A percentile compares a stretch with the other conserved stretches of the same genome.
These are phyloP conservation scores for Eolophus roseicapilla DNA, from an alignment of 2,113 vertebrate species.

Conservation along the genomic window DNA sequence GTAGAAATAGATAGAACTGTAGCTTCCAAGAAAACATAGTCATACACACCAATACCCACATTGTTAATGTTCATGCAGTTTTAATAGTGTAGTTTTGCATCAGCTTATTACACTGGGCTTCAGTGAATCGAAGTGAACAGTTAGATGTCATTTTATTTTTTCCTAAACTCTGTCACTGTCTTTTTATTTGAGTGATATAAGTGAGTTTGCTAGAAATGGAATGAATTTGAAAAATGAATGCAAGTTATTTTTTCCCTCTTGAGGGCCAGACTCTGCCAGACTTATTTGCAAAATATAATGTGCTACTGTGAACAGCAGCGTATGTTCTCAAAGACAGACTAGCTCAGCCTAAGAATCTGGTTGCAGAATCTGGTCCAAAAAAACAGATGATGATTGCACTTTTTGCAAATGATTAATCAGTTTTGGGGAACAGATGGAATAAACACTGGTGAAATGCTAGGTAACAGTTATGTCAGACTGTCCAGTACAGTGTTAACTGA, in stretches of 20 bases:
- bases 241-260: not conserved
- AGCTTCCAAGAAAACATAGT: not conserved
- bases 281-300: not conserved
- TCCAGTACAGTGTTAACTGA: not conserved
- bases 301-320: not conserved
- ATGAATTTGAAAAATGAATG: not conserved
- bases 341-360: not conserved
- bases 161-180: not conserved
- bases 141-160: not conserved
- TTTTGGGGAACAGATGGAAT: not conserved
- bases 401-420: not conserved
- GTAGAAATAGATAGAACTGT: not conserved
- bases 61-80: not conserved
- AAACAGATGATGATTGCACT: not conserved
- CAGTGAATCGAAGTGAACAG: not conserved
- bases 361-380: not conserved
- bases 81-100: not conserved
- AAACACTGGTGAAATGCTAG: not conserved
- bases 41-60: not conserved
- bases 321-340: not conserved
- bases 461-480: not conserved
- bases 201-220: not conserved
- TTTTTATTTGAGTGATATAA: not conserved
- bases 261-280: not conserved
- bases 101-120: not conserved